Base-by-base conservation (phyloP, 2,113 vertebrate species). In the Apteryx mantelli region DNA sequence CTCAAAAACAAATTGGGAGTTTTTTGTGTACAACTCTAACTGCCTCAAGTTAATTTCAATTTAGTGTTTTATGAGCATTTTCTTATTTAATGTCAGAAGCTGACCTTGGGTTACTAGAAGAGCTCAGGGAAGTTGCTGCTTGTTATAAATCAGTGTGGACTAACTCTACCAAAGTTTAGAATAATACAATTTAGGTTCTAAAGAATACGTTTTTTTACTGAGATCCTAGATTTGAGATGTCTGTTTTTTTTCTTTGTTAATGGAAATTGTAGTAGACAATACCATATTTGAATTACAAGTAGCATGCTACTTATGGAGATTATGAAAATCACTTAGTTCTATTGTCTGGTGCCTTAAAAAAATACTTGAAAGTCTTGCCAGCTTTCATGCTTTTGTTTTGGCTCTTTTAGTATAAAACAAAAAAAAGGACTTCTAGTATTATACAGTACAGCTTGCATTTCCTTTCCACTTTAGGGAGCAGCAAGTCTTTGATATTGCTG, bases 401-500 rank as follows among this genome's bases (percentile, higher is more conserved):
- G 56, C 89, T 89, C 13, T 34, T 17, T 28, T 42, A 78, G 16
- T 66, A 52, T 56, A 63, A 79, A 83, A 65, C 22, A 34, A 68
- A 40, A 79, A 58, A 80, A 60, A 58, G 46, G 2, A 58, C 48
- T 93, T 94, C 11, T 60, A 87, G 40, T 58, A 18, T 78, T 69
- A 53, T 53, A 38, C 9, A 52, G 11, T 73, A 58, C 32, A 71
- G 60, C 15, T 70, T 32, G 15, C 16, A 38, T 95, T 97, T 92
- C 53, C 66, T 78, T 97, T 93, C 63, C 48, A 74, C 87, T 92
- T 90, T 70, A 93, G 85, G 93, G 84, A 94, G 30, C 52, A 70
- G 32, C 38, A 55, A 77, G 52, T 68, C 48, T 93, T 95, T 88
- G 92, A 71, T 94, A 26, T 20, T 80, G 44, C 28, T 22, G 75